Percentiles rank a stretch among this genome's conserved stretches.
Evolutionary conservation across 2,113 vertebrate species (phyloP).

Genomic region (Leptocoma aspasia): DNA sequence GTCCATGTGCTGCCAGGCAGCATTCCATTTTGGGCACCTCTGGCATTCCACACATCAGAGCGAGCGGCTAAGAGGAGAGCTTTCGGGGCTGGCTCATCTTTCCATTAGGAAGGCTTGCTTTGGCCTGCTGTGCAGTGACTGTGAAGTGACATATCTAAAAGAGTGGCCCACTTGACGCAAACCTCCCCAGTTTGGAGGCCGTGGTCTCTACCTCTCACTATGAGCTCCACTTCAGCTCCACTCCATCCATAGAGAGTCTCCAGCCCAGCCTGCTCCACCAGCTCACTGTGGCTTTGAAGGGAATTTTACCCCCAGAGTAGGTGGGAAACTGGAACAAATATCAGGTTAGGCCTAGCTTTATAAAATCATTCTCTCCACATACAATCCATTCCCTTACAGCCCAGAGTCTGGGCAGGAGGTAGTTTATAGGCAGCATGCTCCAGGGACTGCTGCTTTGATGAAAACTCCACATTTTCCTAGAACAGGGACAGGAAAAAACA

Average conservation of each 20-base stretch:
- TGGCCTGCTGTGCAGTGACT: fast-evolving
- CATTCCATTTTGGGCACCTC: fast-evolving
- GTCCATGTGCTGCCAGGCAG: fast-evolving
- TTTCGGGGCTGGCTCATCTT: not conserved
- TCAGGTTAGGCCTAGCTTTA: not conserved
- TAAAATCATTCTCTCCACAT: not conserved
- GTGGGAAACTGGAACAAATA: not conserved
- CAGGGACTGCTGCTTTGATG: not conserved
- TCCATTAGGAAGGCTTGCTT: not conserved
- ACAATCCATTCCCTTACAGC: not conserved
- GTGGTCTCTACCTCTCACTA: not conserved
- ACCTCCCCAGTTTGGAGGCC: not conserved
- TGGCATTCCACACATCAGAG: not conserved
- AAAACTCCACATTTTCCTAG: not conserved
- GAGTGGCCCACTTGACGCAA: not conserved
- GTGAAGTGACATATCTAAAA: not conserved
- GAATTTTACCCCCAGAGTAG: not conserved
- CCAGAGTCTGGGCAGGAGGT: not conserved
- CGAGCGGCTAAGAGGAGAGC: not conserved
- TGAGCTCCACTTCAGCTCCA: not conserved
- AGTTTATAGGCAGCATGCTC: not conserved
- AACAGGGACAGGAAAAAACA: not conserved
- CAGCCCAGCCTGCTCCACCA: not conserved
- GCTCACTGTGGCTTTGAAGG: not conserved
- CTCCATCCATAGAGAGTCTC: not conserved